Conservation (phyloP, 2,888 invertebrate genomes). For the Beris chalybata region DNA sequence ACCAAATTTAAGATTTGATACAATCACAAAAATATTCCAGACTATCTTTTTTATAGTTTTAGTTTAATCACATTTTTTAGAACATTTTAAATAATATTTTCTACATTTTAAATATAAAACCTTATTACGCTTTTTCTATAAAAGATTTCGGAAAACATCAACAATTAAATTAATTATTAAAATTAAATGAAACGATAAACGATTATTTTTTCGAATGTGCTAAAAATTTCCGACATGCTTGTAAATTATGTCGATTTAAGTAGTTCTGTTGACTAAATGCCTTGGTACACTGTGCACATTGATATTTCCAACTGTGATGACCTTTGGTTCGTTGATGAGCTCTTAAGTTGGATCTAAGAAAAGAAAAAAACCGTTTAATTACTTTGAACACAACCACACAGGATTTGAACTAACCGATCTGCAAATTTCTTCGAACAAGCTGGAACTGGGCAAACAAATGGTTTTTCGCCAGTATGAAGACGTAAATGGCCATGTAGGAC, state of each 20-base stretch:
- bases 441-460: constrained; percentile 65
- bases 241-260: constrained; percentile 65
- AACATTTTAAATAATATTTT: too few species aligned
- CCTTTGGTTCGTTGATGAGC: constrained; percentile 72
- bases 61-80: too few species aligned
- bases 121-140: too few species aligned
- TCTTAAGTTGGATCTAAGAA: constrained; percentile 66
- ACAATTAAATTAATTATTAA: too few species aligned
- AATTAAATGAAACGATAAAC: too few species aligned
- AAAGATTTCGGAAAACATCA: too few species aligned
- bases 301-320: constrained; percentile 71
- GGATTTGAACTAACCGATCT: constrained; percentile 59
- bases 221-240: constrained; percentile 66
- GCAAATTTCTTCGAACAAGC: constrained; percentile 68
- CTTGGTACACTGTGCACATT: constrained; percentile 67
- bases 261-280: constrained; percentile 70
- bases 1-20: too few species aligned
- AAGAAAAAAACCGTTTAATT: neutral
- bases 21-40: too few species aligned
- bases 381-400: neutral
- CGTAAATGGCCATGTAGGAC: constrained; percentile 69
- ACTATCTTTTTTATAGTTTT: too few species aligned
- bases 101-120: too few species aligned
- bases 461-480: constrained; percentile 70
- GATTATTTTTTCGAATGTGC: constrained; percentile 40